Conservation (phyloP, 2,888 invertebrate genomes). For the Sarcophaga rosellei region DNA sequence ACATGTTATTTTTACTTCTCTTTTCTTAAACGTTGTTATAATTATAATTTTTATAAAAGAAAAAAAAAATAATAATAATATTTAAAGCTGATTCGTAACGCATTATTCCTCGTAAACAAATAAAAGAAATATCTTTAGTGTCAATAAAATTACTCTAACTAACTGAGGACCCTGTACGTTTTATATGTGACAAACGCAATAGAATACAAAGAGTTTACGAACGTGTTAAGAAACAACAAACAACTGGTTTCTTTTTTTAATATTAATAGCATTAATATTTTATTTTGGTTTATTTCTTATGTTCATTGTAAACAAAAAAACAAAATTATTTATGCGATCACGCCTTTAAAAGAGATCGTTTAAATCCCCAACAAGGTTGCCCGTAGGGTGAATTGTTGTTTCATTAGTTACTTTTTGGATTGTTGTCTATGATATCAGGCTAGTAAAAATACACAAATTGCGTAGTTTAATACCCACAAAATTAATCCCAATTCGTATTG, state of each 20-base stretch:
- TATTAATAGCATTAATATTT: background rate
- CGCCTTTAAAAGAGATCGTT: background rate
- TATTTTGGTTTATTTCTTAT: background rate
- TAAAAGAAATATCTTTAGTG: too few relatives aligned
- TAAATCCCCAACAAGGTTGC: background rate
- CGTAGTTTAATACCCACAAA: background rate
- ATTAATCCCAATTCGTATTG: background rate
- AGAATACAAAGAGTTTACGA: too few relatives aligned
- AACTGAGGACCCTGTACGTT: too few relatives aligned
- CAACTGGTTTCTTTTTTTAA: too few relatives aligned
- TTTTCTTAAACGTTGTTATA: too few relatives aligned
- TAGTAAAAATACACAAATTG: constrained; percentile 30
- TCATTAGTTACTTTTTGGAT: background rate
- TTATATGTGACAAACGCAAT: too few relatives aligned
- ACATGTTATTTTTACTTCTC: constrained; percentile 10
- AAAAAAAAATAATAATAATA: too few relatives aligned
- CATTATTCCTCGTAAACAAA: too few relatives aligned
- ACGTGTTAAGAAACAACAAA: too few relatives aligned
- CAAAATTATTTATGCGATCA: background rate
- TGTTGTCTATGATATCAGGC: constrained; percentile 37
- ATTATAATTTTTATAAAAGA: too few relatives aligned
- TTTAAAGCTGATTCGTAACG: too few relatives aligned
- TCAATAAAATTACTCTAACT: too few relatives aligned
- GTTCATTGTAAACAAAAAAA: background rate
- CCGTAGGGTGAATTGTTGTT: constrained; percentile 16